Evolutionary conservation across 2,888 invertebrate genomes (phyloP), one percentile per base, ranked within the genome.

Genomic region (Drosophila robusta): DNA sequence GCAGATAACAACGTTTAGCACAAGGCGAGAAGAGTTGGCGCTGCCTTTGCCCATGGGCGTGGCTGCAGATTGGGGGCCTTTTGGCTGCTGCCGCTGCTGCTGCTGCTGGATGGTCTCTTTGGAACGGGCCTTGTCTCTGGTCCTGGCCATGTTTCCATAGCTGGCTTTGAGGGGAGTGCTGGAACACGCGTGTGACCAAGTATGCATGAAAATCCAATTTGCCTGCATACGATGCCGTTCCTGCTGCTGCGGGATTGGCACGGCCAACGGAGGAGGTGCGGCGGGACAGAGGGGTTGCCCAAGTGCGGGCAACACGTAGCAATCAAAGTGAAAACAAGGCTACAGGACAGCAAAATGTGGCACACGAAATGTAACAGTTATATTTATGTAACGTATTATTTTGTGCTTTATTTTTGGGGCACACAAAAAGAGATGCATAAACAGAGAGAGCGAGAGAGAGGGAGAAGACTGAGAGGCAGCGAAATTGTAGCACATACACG

Each of bases 201-300:
- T 83, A 86, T 88, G 83, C 83, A 83, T 83, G 83, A 83, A 83
- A 83, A 83, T 87, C 88, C 83, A 88, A 83, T 83, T 83, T 83
- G 79, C 71, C 83, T 83, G 76, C 75, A 81, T 78, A 71, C 73
- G 62, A 73, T 61, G 73, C 73, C 52, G 39, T 26, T 55, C 46
- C 34, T 52, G 49, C 14, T 44, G 24, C 38, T 45, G 24, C 47
- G 26, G 16, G n/a, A 18, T 16, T 39, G 29, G 29, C 29, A 22
- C 11, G 5, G 14, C 14, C 11, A 12, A n/a, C 24, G 14, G 18
- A 12, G 39, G 16, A 11, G 38, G 24, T 8, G 8, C 5, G 22
- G 8, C 3, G 8, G 32, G 22, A 26, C 36, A 26, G 44, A 5
- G 55, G 50, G 32, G 51, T 38, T 70, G 52, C 4, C 49, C 56